Evolutionary conservation across 2,113 vertebrate genomes (phyloP).

Genomic region (Hoplias malabaricus): DNA sequence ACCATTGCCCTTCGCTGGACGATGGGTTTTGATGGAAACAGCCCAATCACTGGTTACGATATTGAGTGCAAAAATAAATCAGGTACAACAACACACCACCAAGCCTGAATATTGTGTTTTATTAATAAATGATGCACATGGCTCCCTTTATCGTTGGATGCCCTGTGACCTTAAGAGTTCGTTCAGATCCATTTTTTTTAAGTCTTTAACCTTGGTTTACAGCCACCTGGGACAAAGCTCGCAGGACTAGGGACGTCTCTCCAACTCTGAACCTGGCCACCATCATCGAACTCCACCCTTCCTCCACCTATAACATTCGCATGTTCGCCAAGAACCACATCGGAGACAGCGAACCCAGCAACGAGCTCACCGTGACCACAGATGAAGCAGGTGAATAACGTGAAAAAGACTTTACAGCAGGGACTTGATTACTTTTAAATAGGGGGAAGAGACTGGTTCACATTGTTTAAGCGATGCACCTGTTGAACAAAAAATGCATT

Average conservation of each 20-base stretch:
- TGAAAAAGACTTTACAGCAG: neutral
- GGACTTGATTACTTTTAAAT: too few species aligned
- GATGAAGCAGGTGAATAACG: constrained; percentile 88
- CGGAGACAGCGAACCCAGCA: constrained; percentile 97
- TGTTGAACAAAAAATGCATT: too few species aligned
- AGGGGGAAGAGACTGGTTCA: too few species aligned
- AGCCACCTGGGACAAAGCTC: constrained; percentile 98
- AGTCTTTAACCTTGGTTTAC: constrained; percentile 50
- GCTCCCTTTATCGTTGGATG: too few species aligned
- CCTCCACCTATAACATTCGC: constrained; percentile 98
- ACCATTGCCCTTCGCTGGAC: constrained; percentile 97
- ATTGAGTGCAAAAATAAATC: constrained; percentile 99
- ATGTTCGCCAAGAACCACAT: constrained; percentile 99
- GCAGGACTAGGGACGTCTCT: constrained; percentile 98
- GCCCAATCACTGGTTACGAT: constrained; percentile 95
- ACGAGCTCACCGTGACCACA: constrained; percentile 96
- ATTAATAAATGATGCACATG: too few species aligned
- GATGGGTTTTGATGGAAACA: constrained; percentile 98
- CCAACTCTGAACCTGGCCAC: constrained; percentile 98
- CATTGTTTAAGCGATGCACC: too few species aligned
- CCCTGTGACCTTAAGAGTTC: too few species aligned
- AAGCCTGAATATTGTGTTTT: too few species aligned
- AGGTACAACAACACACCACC: constrained; percentile 69
- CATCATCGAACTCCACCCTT: constrained; percentile 98
- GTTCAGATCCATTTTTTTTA: neutral